Base-by-base conservation (phyloP, 1,140 invertebrate species). In the Temnothorax nylanderi region DNA sequence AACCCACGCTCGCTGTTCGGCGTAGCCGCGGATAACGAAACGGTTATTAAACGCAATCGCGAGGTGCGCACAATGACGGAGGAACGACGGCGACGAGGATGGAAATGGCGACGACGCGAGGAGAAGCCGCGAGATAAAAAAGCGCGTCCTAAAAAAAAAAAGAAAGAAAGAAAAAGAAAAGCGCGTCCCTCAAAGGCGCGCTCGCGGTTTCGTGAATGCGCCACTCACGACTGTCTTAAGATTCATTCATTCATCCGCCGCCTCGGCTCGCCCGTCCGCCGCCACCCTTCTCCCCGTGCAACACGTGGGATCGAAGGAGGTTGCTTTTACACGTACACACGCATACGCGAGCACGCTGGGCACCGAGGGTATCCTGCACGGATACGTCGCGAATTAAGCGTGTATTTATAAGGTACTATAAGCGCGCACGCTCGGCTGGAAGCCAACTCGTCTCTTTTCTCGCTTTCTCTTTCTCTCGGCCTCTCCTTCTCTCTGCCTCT, bases 171-270 rank as follows among this genome's bases (percentile, higher is more conserved):
- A 6, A n/a, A 65, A 67, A 67, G 54, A 47, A 51, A 64, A 64
- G 80, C 87, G 64, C 71, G 88, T 88, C 69, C 85, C 51, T 60
- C 56, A 87, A 90, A 89, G 89, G 78, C 82, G 80, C n/a, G 10
- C 58, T 62, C 87, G 92, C 86, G 90, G 91, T 93, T 93, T 93
- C 89, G 92, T 93, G 92, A 93, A 94, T 93, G 88, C 89, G 84
- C 81, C 88, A 91, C 91, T 91, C 87, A 92, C 93, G 92, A 94
- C 93, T 94, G 93, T 93, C 93, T 93, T 93, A 94, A 94, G 93
- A 91, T 95, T 94, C 94, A 95, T 95, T 95, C 95, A 95, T 95
- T 95, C 94, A 94, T 95, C 92, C 89, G 86, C 64, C 86, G 86
- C 64, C 87, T 84, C 87, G 90, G 80, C 87, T 87, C 90, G 87